Percentiles rank a stretch among this genome's conserved stretches.
Conservation (phyloP, 2,797 vertebrate species). For the Tenualosa ilisha region DNA sequence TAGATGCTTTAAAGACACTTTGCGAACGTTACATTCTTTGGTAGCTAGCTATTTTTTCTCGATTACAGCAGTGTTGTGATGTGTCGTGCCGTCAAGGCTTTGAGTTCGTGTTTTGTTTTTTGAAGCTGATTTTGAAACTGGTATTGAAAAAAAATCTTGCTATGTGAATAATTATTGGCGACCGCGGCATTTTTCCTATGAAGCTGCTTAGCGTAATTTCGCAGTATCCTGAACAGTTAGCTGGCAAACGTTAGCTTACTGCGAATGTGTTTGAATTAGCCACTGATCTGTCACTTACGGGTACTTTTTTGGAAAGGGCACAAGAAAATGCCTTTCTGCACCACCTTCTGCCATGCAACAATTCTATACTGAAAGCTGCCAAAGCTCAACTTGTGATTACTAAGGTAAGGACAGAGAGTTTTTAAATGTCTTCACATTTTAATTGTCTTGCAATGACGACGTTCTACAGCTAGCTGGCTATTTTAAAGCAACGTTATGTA, state of each 20-base stretch:
- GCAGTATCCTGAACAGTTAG: slow-evolving; percentile 34
- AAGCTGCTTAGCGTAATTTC: slow-evolving; percentile 54
- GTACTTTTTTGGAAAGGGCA: slow-evolving; percentile 61
- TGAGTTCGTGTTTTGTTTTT: slow-evolving; percentile 21
- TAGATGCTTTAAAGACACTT: slow-evolving; percentile 21
- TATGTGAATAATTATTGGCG: slow-evolving; percentile 16
- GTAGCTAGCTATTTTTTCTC: slow-evolving; percentile 21
- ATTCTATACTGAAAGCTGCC: slow-evolving; percentile 69
- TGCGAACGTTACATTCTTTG: slow-evolving; percentile 19
- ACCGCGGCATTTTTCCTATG: slow-evolving; percentile 65
- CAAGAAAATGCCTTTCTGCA: slow-evolving; percentile 57
- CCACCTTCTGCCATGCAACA: slow-evolving; percentile 64
- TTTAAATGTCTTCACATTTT: not conserved
- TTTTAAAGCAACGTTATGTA: not conserved
- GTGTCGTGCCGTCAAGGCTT: slow-evolving; percentile 19
- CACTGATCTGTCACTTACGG: slow-evolving; percentile 70
- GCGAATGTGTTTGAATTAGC: slow-evolving; percentile 34
- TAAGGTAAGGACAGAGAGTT: slow-evolving; percentile 65
- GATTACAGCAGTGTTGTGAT: slow-evolving; percentile 20
- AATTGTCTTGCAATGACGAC: not conserved
- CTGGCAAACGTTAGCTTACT: slow-evolving; percentile 17
- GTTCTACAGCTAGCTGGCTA: not conserved
- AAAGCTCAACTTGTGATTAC: slow-evolving; percentile 65
- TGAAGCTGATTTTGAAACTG: slow-evolving; percentile 22
- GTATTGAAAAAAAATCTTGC: slow-evolving; percentile 12